Conservation (phyloP, 2,113 vertebrate genomes). For the Sclerurus mexicanus region DNA sequence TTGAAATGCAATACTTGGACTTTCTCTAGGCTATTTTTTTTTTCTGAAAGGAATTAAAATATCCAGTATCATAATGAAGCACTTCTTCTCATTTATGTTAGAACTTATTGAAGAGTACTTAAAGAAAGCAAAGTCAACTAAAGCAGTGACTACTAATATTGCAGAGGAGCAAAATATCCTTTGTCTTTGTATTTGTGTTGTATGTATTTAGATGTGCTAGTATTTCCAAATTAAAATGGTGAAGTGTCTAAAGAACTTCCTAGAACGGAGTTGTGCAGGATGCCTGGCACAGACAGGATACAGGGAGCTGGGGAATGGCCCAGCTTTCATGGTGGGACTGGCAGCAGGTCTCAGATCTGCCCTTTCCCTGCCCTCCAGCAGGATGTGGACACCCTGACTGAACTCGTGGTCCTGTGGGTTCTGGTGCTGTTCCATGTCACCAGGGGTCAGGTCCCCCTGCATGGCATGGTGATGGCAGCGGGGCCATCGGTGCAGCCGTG, state of each 20-base stretch:
- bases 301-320: rapidly evolving
- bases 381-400: not conserved
- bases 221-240: not conserved
- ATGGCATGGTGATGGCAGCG: not conserved
- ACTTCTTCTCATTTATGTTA: conserved; percentile 22
- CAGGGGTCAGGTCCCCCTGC: rapidly evolving
- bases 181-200: not conserved
- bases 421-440: not conserved
- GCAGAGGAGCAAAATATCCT: not conserved
- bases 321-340: not conserved
- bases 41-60: conserved; percentile 59
- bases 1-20: conserved; percentile 55
- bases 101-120: conserved; percentile 11
- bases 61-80: conserved; percentile 30
- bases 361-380: not conserved
- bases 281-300: rapidly evolving
- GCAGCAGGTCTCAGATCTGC: not conserved
- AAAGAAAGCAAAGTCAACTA: not conserved
- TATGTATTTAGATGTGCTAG: not conserved
- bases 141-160: not conserved
- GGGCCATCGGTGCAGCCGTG: rapidly evolving
- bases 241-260: not conserved
- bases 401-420: not conserved
- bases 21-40: conserved; percentile 55
- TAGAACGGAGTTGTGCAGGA: rapidly evolving